phyloP scores from a whole-genome alignment of 2,888 invertebrate genomes.

The Caenorhabditis wallacei region DNA sequence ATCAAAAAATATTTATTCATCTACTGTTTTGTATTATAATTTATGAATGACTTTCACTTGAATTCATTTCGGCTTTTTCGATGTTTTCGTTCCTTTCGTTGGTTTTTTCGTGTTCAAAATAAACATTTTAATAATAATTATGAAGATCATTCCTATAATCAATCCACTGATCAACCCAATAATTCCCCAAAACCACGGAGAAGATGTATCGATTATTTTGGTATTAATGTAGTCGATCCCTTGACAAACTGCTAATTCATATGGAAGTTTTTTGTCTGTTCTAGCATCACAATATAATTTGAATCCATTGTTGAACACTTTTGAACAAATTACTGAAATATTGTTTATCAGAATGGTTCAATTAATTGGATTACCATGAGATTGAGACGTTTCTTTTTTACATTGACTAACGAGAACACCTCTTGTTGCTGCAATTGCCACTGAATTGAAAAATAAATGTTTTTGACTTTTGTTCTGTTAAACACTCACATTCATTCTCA shows the following conservation, averaged over 20 bases:
- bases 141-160: not conserved
- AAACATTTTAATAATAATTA: not conserved
- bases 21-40: not conserved
- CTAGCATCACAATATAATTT: not conserved
- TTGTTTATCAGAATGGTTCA: not conserved
- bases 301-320: not conserved
- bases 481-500: not conserved
- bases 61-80: not conserved
- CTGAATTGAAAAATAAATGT: not conserved
- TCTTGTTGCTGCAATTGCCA: not conserved
- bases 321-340: not conserved
- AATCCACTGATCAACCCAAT: not conserved
- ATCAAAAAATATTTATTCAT: not conserved
- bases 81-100: not conserved
- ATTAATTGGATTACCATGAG: not conserved
- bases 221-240: not conserved
- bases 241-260: not conserved
- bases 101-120: not conserved
- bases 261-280: not conserved
- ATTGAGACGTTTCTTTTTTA: not conserved
- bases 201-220: not conserved
- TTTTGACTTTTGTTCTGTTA: too few relatives aligned
- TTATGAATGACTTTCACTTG: not conserved
- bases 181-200: constrained; percentile 6
- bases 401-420: not conserved